These are phyloP conservation scores for Pyrocephalus nanus DNA, from an alignment of 2,797 vertebrate genomes.

Conservation along the genomic window DNA sequence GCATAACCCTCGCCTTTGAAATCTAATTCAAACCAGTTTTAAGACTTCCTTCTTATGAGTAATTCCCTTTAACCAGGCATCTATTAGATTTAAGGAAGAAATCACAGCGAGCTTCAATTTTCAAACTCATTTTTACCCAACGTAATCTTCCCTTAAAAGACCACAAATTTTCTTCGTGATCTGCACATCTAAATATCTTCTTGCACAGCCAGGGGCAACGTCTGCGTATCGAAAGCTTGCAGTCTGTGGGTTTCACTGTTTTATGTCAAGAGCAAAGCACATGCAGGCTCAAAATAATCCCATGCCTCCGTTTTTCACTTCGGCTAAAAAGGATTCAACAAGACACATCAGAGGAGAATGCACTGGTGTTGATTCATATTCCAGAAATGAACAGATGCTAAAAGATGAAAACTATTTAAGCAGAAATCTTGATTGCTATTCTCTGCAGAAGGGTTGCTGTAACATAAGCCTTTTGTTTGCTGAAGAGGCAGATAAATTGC, in stretches of 20 bases:
- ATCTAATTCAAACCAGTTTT: background rate
- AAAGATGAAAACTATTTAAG: background rate
- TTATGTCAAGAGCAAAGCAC: background rate
- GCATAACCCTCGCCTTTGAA: background rate
- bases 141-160: background rate
- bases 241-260: background rate
- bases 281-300: background rate
- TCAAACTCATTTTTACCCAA: background rate
- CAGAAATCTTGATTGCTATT: background rate
- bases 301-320: background rate
- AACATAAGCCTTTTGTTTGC: slow-evolving; percentile 24
- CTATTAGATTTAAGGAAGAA: background rate
- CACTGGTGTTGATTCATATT: background rate
- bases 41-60: background rate
- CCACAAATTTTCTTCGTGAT: background rate
- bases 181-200: background rate
- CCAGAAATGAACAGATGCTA: background rate
- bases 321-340: background rate
- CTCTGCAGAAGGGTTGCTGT: background rate
- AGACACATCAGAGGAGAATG: background rate
- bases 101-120: background rate
- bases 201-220: background rate
- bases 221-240: background rate
- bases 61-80: background rate
- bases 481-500: slow-evolving; percentile 10